Evolutionary conservation across 1,140 invertebrate genomes (phyloP).

Genomic region (Drosophila sturtevanti): DNA sequence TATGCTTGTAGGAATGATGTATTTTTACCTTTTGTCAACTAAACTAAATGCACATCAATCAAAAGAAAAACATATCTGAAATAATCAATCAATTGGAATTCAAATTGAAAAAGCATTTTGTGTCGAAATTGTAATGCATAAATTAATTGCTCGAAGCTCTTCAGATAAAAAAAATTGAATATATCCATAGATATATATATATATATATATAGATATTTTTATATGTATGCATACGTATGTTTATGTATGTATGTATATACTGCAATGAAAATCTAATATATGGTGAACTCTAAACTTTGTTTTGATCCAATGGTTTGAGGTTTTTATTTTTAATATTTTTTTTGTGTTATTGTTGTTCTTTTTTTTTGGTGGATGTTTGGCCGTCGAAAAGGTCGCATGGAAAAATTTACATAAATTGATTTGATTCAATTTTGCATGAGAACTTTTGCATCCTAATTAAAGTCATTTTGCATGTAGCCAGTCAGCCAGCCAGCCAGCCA

Average conservation of each 20-base stretch:
- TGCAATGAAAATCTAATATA: constrained; percentile 64
- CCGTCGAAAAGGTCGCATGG: constrained; percentile 38
- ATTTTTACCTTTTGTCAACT: constrained; percentile 22
- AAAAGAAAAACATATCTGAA: constrained; percentile 35
- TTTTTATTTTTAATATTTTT: constrained; percentile 28
- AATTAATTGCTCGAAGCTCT: constrained; percentile 61
- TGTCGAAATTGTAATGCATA: constrained; percentile 69
- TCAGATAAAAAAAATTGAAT: constrained; percentile 38
- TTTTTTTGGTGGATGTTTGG: constrained; percentile 24
- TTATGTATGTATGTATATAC: not conserved
- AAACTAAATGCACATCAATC: constrained; percentile 47
- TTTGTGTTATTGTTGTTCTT: too few relatives aligned
- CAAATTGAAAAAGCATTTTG: constrained; percentile 32
- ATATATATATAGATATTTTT: not conserved
- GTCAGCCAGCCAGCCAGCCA: constrained; percentile 10
- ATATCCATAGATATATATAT: not conserved
- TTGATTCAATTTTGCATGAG: constrained; percentile 81
- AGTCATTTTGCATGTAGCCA: constrained; percentile 12
- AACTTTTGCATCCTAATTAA: constrained; percentile 21
- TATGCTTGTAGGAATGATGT: too few relatives aligned
- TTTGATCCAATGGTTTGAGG: constrained; percentile 17
- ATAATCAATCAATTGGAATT: constrained; percentile 33
- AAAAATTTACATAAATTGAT: constrained; percentile 82
- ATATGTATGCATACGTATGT: too few relatives aligned
- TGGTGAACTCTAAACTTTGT: constrained; percentile 35